Base-by-base conservation (phyloP, 2,888 invertebrate species). In the Sinohyriopsis cumingii region DNA sequence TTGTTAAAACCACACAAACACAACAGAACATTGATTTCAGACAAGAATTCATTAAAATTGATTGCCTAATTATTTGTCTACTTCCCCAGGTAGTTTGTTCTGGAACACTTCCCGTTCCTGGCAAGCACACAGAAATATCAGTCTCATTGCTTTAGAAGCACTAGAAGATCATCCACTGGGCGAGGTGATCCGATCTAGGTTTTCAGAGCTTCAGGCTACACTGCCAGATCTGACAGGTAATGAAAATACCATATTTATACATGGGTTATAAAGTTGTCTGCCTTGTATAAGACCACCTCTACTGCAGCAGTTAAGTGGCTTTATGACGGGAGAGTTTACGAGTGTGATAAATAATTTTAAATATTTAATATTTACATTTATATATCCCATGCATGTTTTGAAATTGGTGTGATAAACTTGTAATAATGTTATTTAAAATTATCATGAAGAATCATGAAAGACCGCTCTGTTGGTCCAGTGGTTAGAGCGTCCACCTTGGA, bases 41-140 rank as follows among this genome's bases (percentile, higher is more conserved):
- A 45, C 45, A 45, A 45, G 12, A 45, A 45, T 12, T 45, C 45
- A 45, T 1, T 45, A 45, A 12, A 45, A 45, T 45, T 45, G 45
- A 15, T 45, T 45, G 3, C 45, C 15, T 12, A 12, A 45, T 45
- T 45, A 15, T 45, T 45, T 45, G 9, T 24, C 33, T 64, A 55
- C 63, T 60, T 53, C 69, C 72, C 18, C 71, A 83, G 84, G 72
- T 60, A 70, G 66, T 54, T 71, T 73, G 64, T 84, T 80, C 61
- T 60, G 72, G 66, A 81, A 86, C 76, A 83, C 82, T 25, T 73
- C 76, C 7, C 57, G 70, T 19, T 82, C 83, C 6, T 87, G 87
- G 87, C 68, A 78, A 55, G 87, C 86, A 67, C 87, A 87, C 74
- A 73, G 86, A 59, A 69, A 73, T 59, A 84, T 87, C 67, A 75